Evolutionary conservation across 2,888 invertebrate species (phyloP).

Genomic region (Leptopilina myrica): DNA sequence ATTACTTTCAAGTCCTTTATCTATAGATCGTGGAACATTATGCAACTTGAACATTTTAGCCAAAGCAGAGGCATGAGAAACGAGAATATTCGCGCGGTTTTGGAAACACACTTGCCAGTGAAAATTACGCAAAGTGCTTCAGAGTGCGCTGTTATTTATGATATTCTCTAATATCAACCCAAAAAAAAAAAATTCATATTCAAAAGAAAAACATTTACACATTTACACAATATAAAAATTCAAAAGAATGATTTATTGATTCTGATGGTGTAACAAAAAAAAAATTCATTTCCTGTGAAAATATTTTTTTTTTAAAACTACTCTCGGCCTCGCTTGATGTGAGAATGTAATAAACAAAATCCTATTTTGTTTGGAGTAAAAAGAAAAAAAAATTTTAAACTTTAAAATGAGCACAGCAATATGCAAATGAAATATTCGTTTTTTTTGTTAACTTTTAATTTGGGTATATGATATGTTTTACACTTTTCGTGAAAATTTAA

Average conservation of each 20-base stretch:
- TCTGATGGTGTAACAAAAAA: too few relatives aligned
- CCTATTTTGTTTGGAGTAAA: too few relatives aligned
- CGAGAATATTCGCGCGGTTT: not conserved
- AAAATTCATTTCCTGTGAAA: too few relatives aligned
- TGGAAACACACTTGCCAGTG: not conserved
- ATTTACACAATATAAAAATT: not conserved
- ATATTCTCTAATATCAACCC: not conserved
- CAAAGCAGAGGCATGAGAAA: not conserved
- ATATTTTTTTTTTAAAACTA: too few relatives aligned
- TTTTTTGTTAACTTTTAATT: too few relatives aligned
- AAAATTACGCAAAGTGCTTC: constrained; percentile 12
- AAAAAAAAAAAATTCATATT: not conserved
- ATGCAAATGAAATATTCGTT: too few relatives aligned
- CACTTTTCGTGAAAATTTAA: too few relatives aligned
- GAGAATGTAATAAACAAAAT: too few relatives aligned
- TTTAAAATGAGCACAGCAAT: too few relatives aligned
- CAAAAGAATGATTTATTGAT: not conserved
- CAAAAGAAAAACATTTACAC: not conserved
- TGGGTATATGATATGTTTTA: too few relatives aligned
- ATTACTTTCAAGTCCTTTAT: constrained; percentile 30
- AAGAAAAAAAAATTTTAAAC: too few relatives aligned
- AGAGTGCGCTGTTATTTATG: not conserved
- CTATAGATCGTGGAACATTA: not conserved
- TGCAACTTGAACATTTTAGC: constrained; percentile 12
- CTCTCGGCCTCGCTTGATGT: too few relatives aligned